Evolutionary conservation across 2,888 invertebrate species (phyloP), one percentile per base, ranked within the genome.

Genomic region (Drosophila merina): DNA sequence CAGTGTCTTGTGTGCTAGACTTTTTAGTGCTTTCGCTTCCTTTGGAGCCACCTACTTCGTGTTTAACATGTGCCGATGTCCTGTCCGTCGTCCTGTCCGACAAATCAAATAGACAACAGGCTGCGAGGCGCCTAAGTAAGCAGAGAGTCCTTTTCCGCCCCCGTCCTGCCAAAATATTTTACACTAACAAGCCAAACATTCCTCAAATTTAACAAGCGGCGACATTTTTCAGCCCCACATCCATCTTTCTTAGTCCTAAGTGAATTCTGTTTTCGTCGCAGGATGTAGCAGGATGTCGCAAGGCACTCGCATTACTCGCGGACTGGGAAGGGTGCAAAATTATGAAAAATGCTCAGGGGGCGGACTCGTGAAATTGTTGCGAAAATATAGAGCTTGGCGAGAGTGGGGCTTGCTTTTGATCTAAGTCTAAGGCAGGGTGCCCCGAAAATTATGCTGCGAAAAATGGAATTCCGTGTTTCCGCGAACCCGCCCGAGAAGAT

Each of bases 111-210:
- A 58, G 70, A 70, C 55, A 69, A 55, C 40, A 47, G 56, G n/a
- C 38, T 20, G 31, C 55, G 25, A 30, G 63, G 50, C 36, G 44
- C 51, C 45, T 51, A 51, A 63, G 64, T 38, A 47, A 51, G 64
- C 64, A 26, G 30, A 48, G 47, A 44, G 42, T 54, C 30, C 55
- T 55, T 42, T 8, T 44, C 40, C 31, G 9, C 33, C 42, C 38
- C 14, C 31, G 6, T 36, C 20, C 44, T 20, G 44, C 44, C 44
- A 44, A 75, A 84, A 74, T 86, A 80, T 86, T 84, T 82, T 84
- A 84, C 78, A 82, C 84, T 86, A 77, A 86, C 81, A 86, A 76
- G 71, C 60, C 62, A 64, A 70, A 62, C 73, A 86, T 76, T 77
- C 81, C 72, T 77, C 55, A 75, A 63, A 70, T 64, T 64, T 72